Base-by-base conservation (phyloP, 2,113 vertebrate genomes). In the Oreocharis arfaki region DNA sequence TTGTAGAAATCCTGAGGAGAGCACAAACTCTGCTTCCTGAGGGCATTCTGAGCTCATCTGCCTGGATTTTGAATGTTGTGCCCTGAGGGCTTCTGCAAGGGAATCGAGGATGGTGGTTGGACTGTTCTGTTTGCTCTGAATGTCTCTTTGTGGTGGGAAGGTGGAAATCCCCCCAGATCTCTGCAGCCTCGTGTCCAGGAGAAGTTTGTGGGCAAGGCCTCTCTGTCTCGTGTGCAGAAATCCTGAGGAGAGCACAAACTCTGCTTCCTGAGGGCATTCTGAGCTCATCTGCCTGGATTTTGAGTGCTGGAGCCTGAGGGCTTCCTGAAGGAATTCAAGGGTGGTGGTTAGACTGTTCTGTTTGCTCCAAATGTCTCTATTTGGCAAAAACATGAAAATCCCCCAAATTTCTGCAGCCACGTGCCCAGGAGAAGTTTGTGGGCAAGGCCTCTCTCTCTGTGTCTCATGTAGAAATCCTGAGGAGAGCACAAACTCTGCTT, bases 51-150 rank as follows among this genome's bases (percentile, higher is more conserved):
- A 32, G 32, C 53, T 55, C 19, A 21, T 55, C 53, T 33, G 32
- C 53, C 53, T 33, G 32, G 20, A 56, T 56, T 56, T 56, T 33
- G 55, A 56, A 17, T 22, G 19, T 1, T 56, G 55, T 2, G 47
- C 20, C 20, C 47, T 70, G 37, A 24, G 11, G 20, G 4, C 3
- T 53, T 42, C 26, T 6, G 16, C 21, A 71, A 55, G 28, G 22
- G 10, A 53, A 1, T 14, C 8, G 10, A 1, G 6, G 28, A 0
- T 71, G 21, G 16, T 41, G 28, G 5, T 1, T 53, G 37, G 28
- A 23, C 2, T 24, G 1, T 14, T 71, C 15, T 41, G 27, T 19
- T 73, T 50, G 2, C 1, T 49, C 46, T 21, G 13, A 15, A 35
- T 20, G 6, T 35, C 2, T 23, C 11, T 68, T 28, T 28, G 2